Conservation (phyloP, 2,888 invertebrate species). For the Leucania comma region DNA sequence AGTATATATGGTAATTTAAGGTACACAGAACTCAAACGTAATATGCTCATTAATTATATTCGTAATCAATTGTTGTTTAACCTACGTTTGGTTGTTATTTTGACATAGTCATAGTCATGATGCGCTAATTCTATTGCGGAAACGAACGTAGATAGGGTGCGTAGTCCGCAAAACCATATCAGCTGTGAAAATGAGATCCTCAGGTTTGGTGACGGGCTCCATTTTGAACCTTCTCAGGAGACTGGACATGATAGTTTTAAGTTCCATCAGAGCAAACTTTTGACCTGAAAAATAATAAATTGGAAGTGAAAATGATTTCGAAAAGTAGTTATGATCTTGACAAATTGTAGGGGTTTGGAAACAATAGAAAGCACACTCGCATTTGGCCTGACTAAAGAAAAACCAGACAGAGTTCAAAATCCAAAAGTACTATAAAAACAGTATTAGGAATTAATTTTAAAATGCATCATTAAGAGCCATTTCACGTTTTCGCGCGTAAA, state of each 20-base stretch:
- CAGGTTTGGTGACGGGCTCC: constrained; percentile 70
- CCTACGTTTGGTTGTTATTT: neutral
- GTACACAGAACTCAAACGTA: too few species aligned
- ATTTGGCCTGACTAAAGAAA: neutral
- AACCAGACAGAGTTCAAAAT: neutral
- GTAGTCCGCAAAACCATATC: constrained; percentile 68
- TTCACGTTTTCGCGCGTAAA: too few species aligned
- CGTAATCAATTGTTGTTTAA: neutral
- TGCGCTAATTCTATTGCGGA: constrained; percentile 30
- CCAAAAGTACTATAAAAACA: neutral
- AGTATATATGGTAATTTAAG: too few species aligned
- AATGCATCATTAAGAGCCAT: too few species aligned
- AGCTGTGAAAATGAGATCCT: constrained; percentile 72
- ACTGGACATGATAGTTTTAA: constrained; percentile 84
- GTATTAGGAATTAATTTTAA: too few species aligned
- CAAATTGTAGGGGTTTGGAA: neutral
- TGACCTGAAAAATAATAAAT: constrained; percentile 81
- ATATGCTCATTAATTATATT: too few species aligned
- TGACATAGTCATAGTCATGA: neutral
- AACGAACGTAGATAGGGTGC: constrained; percentile 43
- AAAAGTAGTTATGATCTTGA: neutral
- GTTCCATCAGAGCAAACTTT: constrained; percentile 88
- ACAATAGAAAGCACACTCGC: neutral
- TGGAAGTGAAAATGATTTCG: neutral
- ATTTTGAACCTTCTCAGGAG: constrained; percentile 56